These are phyloP conservation scores for Motacilla tschutschensis DNA, from an alignment of 2,113 vertebrate species.

Conservation along the genomic window DNA sequence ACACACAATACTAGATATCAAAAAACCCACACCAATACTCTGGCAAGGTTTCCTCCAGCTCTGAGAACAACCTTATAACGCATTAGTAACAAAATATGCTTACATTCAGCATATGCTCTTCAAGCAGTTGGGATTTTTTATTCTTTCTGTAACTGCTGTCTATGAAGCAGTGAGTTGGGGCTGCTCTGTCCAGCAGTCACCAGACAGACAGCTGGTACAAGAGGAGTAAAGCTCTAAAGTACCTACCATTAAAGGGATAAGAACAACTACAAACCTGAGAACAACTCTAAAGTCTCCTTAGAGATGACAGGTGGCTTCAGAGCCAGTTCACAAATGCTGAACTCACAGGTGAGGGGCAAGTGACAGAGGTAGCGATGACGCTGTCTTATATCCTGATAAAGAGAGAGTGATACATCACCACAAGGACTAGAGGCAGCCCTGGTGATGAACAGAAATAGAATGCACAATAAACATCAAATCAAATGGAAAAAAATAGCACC, in stretches of 20 bases:
- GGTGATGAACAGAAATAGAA: not conserved
- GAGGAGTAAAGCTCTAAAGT: not conserved
- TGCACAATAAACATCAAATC: not conserved
- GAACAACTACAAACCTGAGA: constrained; percentile 79
- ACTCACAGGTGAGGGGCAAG: constrained; percentile 97
- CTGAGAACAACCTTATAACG: not conserved
- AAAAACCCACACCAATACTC: not conserved
- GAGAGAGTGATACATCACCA: not conserved
- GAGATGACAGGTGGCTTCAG: constrained; percentile 90
- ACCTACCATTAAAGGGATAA: not conserved
- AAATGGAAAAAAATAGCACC: not conserved
- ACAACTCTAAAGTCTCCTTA: constrained; percentile 90
- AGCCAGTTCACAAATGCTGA: constrained; percentile 94
- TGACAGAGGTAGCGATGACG: constrained; percentile 94
- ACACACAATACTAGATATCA: not conserved
- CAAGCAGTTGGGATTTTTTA: not conserved
- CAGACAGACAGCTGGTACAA: not conserved
- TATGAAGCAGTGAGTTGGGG: not conserved
- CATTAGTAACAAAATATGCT: not conserved
- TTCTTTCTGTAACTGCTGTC: not conserved
- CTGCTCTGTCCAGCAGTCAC: not conserved
- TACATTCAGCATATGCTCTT: not conserved
- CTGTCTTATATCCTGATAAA: constrained; percentile 88
- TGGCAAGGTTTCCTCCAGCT: not conserved
- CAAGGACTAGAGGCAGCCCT: not conserved